Conservation (phyloP, 2,113 vertebrate genomes). For the Antechinus flavipes region DNA sequence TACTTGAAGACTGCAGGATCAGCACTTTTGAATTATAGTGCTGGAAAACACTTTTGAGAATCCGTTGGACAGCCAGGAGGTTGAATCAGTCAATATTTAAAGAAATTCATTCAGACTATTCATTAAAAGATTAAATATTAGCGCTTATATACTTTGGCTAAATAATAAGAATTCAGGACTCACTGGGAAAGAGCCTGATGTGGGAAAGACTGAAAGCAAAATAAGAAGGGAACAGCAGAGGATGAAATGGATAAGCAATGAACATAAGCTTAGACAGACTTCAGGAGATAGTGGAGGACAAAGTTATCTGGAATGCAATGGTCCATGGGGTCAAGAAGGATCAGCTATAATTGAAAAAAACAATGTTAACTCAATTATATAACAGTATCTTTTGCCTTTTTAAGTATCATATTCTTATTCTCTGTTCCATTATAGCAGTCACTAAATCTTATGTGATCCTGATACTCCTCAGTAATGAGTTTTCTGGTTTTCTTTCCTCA, state of each 20-base stretch:
- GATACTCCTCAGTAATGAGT: background rate
- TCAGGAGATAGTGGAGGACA: background rate
- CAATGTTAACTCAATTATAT: background rate
- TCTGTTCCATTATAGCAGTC: background rate
- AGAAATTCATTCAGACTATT: background rate
- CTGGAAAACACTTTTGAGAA: background rate
- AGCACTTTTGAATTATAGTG: background rate
- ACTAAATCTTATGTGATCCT: background rate
- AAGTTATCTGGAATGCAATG: background rate
- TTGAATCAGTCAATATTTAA: background rate
- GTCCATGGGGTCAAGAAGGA: background rate
- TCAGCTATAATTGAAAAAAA: background rate
- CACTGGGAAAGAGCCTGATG: background rate
- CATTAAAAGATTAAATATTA: background rate
- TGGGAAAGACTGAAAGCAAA: background rate
- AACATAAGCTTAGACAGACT: background rate
- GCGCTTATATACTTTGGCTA: background rate
- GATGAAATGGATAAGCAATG: background rate
- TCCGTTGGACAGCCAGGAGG: background rate
- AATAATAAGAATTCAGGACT: background rate
- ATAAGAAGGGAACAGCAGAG: background rate
- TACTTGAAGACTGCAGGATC: background rate
- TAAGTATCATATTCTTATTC: background rate
- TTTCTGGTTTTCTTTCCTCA: background rate
- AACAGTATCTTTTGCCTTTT: background rate